Percentiles rank a stretch among this genome's conserved stretches.
phyloP scores from a whole-genome alignment of 37 sponge, comb jelly and placozoan genomes.

The Cladorhizidae sp. region DNA sequence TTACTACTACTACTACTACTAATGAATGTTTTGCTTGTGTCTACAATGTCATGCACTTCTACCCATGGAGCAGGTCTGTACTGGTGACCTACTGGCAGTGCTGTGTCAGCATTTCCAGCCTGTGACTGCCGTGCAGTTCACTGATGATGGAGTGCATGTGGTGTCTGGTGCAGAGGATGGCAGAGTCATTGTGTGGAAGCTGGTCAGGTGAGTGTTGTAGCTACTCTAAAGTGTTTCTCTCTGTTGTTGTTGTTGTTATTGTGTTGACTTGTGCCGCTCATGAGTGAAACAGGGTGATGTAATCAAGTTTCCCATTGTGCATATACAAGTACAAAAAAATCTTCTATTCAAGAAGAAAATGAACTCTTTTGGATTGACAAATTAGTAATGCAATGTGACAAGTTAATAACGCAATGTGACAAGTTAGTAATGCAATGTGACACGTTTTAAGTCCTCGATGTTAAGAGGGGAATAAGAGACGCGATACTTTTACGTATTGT shows the following conservation, averaged over 20 bases:
- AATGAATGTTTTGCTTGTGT: neutral
- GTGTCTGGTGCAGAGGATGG: constrained; percentile 87
- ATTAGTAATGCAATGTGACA: no score
- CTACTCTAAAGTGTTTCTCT: neutral
- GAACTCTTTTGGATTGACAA: no score
- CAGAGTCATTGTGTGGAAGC: constrained; percentile 78
- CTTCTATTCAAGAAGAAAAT: no score
- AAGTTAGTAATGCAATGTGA: no score
- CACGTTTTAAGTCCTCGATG: no score
- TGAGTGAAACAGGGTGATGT: no score
- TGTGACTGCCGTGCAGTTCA: constrained; percentile 55
- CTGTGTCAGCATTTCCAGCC: constrained; percentile 79
- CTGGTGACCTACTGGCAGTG: constrained; percentile 71
- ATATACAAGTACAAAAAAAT: no score
- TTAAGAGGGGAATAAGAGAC: no score
- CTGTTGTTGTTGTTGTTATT: neutral
- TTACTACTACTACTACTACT: neutral
- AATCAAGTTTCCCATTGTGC: no score
- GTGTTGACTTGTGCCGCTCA: neutral
- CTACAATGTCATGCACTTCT: neutral
- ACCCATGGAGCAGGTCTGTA: constrained; percentile 46
- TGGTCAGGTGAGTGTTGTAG: constrained; percentile 50
- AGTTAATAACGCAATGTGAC: no score
- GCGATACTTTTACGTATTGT: no score
- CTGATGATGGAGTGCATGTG: constrained; percentile 69